Percentiles rank a stretch among this genome's conserved stretches.
Evolutionary conservation across 2,113 vertebrate species (phyloP).

Genomic region (Callospermophilus lateralis): DNA sequence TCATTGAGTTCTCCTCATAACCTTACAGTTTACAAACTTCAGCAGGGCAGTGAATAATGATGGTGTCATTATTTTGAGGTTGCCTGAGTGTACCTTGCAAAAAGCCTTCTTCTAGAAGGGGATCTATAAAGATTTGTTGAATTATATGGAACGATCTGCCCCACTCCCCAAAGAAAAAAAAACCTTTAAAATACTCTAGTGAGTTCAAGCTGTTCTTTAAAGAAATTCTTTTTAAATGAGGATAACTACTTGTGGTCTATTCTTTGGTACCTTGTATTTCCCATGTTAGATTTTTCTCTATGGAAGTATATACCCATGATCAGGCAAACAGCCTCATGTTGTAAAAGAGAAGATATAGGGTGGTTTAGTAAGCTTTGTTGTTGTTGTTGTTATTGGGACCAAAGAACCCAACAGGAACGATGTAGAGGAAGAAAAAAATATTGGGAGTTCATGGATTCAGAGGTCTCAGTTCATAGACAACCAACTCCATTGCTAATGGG

Average conservation of each 20-base stretch:
- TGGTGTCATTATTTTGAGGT: background rate
- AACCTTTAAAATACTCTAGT: background rate
- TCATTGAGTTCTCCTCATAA: background rate
- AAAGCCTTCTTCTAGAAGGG: background rate
- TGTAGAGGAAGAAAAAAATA: too few relatives aligned
- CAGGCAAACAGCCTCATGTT: background rate
- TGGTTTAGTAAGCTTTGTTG: background rate
- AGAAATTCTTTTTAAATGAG: background rate
- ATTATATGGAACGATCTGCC: background rate
- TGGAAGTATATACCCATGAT: background rate
- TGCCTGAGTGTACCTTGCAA: background rate
- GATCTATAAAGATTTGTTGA: background rate
- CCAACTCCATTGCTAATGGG: too few relatives aligned
- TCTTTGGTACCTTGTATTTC: background rate
- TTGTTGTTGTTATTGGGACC: too few relatives aligned
- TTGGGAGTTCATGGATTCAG: too few relatives aligned
- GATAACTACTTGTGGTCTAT: background rate
- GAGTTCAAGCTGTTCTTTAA: conserved; percentile 7
- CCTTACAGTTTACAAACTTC: background rate
- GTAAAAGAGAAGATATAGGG: background rate
- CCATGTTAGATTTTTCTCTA: background rate
- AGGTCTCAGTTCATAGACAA: too few relatives aligned
- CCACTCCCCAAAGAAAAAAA: background rate
- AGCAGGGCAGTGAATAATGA: background rate
- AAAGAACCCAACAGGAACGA: too few relatives aligned